Base-by-base conservation (phyloP, 1,140 invertebrate genomes). In the Triops longicaudatus region DNA sequence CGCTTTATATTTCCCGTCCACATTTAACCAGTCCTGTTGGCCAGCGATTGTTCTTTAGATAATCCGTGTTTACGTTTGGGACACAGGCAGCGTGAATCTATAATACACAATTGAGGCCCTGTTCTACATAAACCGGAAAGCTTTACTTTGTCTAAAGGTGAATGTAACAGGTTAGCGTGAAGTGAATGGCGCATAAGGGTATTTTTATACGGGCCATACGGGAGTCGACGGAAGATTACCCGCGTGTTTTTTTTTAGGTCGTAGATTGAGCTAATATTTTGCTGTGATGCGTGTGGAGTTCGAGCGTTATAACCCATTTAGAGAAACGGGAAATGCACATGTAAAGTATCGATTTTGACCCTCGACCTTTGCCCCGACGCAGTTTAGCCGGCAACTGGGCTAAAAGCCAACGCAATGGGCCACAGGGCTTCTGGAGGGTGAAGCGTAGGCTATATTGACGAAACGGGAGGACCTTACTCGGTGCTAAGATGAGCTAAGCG, bases 371-470 rank as follows among this genome's bases (percentile, higher is more conserved):
- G 50, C 10, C 50, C 50, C 50, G 22, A 63, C 17, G 5, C 50
- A 6, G 22, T n/a, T 63, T 22, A 17, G 50, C 50, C 4, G 22
- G 50, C 22, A 17, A 63, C 3, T n/a, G 50, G 50, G 50, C 50
- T 17, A 63, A 22, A 63, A n/a, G 50, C 50, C 50, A 63, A 37
- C 2, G 31, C 31, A 2, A 7, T 37, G 31, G 31, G 31, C 2
- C 31, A 37, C 2, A 37, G 2, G 7, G 17, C 10, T 63, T 14
- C 17, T 63, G 14, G 17, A 63, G 50, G 22, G 50, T 17, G 50
- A 63, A 63, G 22, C n/a, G 50, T n/a, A 63, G 50, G 50, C 50
- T 22, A 63, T 63, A 63, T 63, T 63, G 50, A 63, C 50, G 50
- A 63, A 63, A 63, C 22, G 22, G 22, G 50, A 63, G 22, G 50